Evolutionary conservation across 2,113 vertebrate species (phyloP).

Genomic region (Perccottus glenii): DNA sequence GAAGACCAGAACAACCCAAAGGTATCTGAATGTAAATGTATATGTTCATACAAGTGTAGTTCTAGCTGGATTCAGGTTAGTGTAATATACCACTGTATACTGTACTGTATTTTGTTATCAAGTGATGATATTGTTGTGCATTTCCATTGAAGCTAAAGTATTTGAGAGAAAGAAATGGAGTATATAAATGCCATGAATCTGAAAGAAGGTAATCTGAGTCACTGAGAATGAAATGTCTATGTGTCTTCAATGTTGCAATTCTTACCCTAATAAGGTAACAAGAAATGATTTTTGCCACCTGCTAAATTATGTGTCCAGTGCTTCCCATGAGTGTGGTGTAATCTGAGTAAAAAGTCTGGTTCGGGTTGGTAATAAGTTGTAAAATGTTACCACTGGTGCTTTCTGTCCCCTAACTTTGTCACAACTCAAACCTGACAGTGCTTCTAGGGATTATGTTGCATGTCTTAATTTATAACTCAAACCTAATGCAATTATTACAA

Average conservation of each 20-base stretch:
- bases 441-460: neutral
- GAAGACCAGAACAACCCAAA: neutral
- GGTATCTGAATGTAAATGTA: neutral
- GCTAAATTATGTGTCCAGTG: neutral
- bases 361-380: neutral
- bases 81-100: too few relatives aligned
- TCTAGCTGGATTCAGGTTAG: too few relatives aligned
- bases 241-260: too few relatives aligned
- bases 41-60: neutral
- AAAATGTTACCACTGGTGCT: neutral
- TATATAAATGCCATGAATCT: too few relatives aligned
- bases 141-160: too few relatives aligned
- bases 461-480: too few relatives aligned
- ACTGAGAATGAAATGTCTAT: too few relatives aligned
- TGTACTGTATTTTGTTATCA: too few relatives aligned
- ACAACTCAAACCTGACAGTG: neutral
- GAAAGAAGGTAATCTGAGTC: too few relatives aligned
- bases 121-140: too few relatives aligned
- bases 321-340: neutral
- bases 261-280: neutral
- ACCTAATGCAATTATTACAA: neutral
- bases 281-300: neutral
- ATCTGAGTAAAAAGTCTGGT: conserved; percentile 7
- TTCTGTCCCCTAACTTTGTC: neutral
- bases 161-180: too few relatives aligned